phyloP scores from a whole-genome alignment of 2,888 invertebrate species.

The Dione juno region DNA sequence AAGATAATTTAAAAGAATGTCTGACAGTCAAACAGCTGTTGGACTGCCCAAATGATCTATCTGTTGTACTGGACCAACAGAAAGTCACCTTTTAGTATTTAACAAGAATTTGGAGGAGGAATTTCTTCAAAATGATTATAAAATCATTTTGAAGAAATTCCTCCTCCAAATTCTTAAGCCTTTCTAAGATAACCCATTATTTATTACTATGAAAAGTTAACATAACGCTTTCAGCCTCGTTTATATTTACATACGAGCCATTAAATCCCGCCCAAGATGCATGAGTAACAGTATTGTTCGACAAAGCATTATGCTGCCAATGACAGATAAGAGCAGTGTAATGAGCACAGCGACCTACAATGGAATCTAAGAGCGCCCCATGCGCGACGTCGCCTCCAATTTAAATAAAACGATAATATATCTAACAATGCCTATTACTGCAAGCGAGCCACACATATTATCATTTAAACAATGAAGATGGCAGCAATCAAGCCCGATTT shows the following conservation, averaged over 20 bases:
- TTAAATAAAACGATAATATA: slow-evolving; percentile 48
- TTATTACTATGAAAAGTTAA: slow-evolving; percentile 2
- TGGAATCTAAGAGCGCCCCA: slow-evolving; percentile 57
- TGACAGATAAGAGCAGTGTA: slow-evolving; percentile 77
- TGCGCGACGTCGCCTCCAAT: slow-evolving; percentile 51
- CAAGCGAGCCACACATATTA: slow-evolving; percentile 33
- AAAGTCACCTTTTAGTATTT: background rate
- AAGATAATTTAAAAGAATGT: slow-evolving; percentile 52
- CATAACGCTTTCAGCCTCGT: slow-evolving; percentile 32
- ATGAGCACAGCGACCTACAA: slow-evolving; percentile 68
- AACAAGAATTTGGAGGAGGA: slow-evolving; percentile 16
- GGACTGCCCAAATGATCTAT: slow-evolving; percentile 45
- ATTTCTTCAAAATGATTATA: no score
- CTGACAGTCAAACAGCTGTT: slow-evolving; percentile 59
- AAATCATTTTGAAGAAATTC: background rate
- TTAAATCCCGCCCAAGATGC: slow-evolving; percentile 52
- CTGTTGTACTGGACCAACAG: slow-evolving; percentile 10
- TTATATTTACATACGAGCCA: slow-evolving; percentile 40
- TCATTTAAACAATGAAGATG: slow-evolving; percentile 34
- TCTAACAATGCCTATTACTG: slow-evolving; percentile 37
- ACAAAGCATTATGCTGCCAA: slow-evolving; percentile 73
- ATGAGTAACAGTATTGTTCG: slow-evolving; percentile 68
- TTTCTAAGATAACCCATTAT: background rate
- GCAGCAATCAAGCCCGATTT: slow-evolving; percentile 29
- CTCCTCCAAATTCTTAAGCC: background rate